Base-by-base conservation (phyloP, 2,797 vertebrate species). In the Sebastes nivosus region DNA sequence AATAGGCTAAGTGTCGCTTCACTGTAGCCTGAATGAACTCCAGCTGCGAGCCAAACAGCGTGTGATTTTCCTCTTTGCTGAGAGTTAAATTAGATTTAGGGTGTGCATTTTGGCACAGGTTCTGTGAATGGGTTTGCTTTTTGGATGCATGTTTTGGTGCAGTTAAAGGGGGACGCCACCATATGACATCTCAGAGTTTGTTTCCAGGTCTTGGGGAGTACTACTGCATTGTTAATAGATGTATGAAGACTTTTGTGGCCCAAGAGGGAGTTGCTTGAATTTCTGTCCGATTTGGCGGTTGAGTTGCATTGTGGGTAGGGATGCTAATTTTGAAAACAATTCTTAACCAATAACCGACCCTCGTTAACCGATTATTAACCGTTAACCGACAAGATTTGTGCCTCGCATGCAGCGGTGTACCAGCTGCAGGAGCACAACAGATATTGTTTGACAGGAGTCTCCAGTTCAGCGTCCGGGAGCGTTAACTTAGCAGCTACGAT, bases 1-100 rank as follows among this genome's bases (percentile, higher is more conserved):
- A 96, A 93, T 91, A 86, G 84, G 91, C 79, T 90, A 90, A 90
- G 88, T 92, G 89, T 76, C 91, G 73, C 85, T 90, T 93, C 86
- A 68, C 87, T 82, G 84, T 64, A 72, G 86, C 80, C 82, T 89
- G 92, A 91, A 91, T 82, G 85, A 93, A 86, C 88, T 83, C 83
- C 63, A 58, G 83, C 85, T 79, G 88, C 6, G 84, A 86, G 85
- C 70, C 75, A 59, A 86, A 77, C 85, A 87, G 88, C 55, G 1
- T 80, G 82, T 5, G 36, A 34, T 71, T 82, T 80, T 34, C 64
- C 75, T 80, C 78, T 73, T 67, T 66, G 64, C 67, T 60, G 67
- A 74, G 76, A 83, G 71, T 65, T 65, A 55, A 50, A 42, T 66
- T 59, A 36, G 34, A 83, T 72, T 58, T 14, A 8, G 71, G 29